A percentile compares a stretch with the other conserved stretches of the same genome.
Evolutionary conservation across 2,888 invertebrate species (phyloP).

Genomic region (Drosophila colorata): DNA sequence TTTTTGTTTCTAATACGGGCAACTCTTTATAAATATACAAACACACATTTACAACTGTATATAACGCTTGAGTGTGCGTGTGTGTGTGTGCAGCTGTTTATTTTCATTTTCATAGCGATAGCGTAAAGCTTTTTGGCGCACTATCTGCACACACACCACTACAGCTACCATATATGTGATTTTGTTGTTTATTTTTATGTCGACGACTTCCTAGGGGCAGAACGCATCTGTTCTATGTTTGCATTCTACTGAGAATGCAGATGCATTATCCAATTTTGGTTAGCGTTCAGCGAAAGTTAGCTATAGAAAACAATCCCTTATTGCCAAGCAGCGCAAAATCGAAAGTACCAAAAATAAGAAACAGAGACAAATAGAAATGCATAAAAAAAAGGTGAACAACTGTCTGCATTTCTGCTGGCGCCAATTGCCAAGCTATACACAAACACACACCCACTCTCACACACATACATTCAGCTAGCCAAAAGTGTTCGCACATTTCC

Average conservation of each 20-base stretch:
- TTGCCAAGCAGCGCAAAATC: constrained; percentile 44
- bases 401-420: constrained; percentile 61
- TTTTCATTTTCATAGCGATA: constrained; percentile 74
- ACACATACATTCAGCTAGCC: constrained; percentile 37
- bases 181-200: constrained; percentile 26
- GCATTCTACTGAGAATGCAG: not conserved
- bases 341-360: constrained; percentile 60
- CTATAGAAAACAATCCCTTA: constrained; percentile 20
- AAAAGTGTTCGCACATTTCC: constrained; percentile 73
- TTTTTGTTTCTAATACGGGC: constrained; percentile 71
- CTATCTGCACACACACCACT: constrained; percentile 43
- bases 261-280: constrained; percentile 50
- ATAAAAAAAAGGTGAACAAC: constrained; percentile 27
- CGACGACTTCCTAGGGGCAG: constrained; percentile 32
- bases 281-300: constrained; percentile 41
- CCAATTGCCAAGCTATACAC: constrained; percentile 42
- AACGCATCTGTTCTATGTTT: constrained; percentile 39
- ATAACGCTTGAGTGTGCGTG: constrained; percentile 1
- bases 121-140: constrained; percentile 68
- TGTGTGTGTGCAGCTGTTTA: constrained; percentile 62
- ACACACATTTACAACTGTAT: not conserved
- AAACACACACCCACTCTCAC: constrained; percentile 15
- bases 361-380: constrained; percentile 1
- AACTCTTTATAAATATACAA: constrained; percentile 29
- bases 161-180: not conserved